Evolutionary conservation across 2,113 vertebrate genomes (phyloP).

Genomic region (Spea multiplicata): DNA sequence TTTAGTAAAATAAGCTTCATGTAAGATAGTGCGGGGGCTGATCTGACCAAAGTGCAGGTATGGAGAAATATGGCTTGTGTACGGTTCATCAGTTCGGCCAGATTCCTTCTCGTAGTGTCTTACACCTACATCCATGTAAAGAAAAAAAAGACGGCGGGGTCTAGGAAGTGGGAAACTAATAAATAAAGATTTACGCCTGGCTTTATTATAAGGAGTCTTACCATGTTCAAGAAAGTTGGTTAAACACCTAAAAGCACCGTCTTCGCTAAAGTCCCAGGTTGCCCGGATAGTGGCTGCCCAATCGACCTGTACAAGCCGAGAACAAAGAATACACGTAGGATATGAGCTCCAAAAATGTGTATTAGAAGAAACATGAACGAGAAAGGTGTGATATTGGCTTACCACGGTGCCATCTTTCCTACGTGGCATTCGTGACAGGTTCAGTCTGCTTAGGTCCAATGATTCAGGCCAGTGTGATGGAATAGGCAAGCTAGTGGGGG

Average conservation of each 20-base stretch:
- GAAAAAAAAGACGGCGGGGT: not conserved
- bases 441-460: slow-evolving; percentile 53
- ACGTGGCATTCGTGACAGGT: slow-evolving; percentile 64
- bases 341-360: no score
- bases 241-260: slow-evolving; percentile 60
- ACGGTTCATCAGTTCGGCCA: slow-evolving; percentile 61
- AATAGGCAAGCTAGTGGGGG: slow-evolving; percentile 58
- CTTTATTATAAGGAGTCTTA: slow-evolving; percentile 38
- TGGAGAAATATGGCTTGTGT: slow-evolving; percentile 69
- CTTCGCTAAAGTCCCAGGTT: slow-evolving; percentile 69
- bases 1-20: slow-evolving; percentile 60
- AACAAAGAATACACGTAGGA: not conserved
- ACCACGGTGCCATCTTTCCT: slow-evolving; percentile 67
- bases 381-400: slow-evolving; percentile 5
- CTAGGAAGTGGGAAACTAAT: not conserved
- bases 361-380: no score
- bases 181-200: not conserved
- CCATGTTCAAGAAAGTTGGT: slow-evolving; percentile 64
- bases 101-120: slow-evolving; percentile 68
- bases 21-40: slow-evolving; percentile 63
- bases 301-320: no score
- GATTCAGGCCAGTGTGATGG: slow-evolving; percentile 56
- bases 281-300: slow-evolving; percentile 65
- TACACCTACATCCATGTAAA: slow-evolving; percentile 65
- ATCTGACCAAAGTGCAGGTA: slow-evolving; percentile 71